These are phyloP conservation scores for Scyliorhinus canicula DNA, from an alignment of 2,797 vertebrate genomes.

Conservation along the genomic window DNA sequence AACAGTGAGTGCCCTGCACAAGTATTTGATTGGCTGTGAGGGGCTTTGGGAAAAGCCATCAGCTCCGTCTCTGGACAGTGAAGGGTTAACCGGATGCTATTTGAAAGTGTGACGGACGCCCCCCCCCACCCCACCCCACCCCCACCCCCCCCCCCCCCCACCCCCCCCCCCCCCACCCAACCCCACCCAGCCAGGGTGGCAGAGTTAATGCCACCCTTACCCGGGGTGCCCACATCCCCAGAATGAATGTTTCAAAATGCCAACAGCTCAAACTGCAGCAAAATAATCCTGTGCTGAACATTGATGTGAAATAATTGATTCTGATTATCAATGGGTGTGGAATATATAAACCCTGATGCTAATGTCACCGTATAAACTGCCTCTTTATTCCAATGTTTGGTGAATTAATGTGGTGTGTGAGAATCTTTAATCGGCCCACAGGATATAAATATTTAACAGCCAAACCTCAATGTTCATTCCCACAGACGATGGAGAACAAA, in stretches of 20 bases:
- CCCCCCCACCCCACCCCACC: too few relatives aligned
- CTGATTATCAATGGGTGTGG: neutral
- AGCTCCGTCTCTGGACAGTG: neutral
- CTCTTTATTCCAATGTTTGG: constrained; percentile 7
- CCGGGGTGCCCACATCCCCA: neutral
- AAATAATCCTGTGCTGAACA: neutral
- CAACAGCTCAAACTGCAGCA: neutral
- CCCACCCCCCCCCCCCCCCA: too few relatives aligned
- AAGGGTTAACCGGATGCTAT: neutral
- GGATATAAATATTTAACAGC: constrained; percentile 3
- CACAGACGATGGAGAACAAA: neutral
- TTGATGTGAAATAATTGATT: neutral
- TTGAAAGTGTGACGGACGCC: neutral
- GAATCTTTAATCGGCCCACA: constrained; percentile 6
- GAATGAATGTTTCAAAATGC: neutral
- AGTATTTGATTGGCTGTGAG: neutral
- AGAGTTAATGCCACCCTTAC: neutral
- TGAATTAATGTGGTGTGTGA: constrained; percentile 16
- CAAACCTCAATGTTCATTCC: neutral
- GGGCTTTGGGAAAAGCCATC: neutral
- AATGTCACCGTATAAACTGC: constrained; percentile 13
- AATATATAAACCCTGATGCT: neutral
- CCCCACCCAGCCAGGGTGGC: too few relatives aligned
- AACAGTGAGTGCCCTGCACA: too few relatives aligned
- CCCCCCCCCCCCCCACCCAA: too few relatives aligned